Evolutionary conservation across 2,888 invertebrate species (phyloP).

Genomic region (Apamea monoglypha): DNA sequence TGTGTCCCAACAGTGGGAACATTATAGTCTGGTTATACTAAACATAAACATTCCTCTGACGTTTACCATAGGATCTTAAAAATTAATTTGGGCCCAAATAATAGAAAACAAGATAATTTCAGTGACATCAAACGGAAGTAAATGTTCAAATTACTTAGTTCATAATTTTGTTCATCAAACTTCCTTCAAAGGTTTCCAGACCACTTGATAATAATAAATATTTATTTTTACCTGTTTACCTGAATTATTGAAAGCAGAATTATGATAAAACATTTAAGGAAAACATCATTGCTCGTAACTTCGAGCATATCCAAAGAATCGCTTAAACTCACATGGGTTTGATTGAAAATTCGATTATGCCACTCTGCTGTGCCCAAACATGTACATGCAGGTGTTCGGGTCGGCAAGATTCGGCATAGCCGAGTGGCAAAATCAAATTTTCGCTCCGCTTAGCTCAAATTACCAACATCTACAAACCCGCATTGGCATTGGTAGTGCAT

Average conservation of each 20-base stretch:
- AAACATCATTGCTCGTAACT: not conserved
- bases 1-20: too few species aligned
- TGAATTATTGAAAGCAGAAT: conserved; percentile 25
- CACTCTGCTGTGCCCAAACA: too few species aligned
- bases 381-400: not conserved
- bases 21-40: too few species aligned
- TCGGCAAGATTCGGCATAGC: not conserved
- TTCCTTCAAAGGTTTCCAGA: conserved; percentile 69
- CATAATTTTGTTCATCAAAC: conserved; percentile 75
- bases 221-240: conserved; percentile 30
- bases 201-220: conserved; percentile 65
- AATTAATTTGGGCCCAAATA: conserved; percentile 56
- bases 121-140: conserved; percentile 72
- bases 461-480: not conserved
- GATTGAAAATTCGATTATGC: too few species aligned
- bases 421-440: not conserved
- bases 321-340: too few species aligned
- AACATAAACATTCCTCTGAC: not conserved
- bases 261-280: conserved; percentile 2
- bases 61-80: conserved; percentile 12
- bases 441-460: not conserved
- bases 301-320: not conserved
- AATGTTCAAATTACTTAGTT: conserved; percentile 76
- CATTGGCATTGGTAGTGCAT: too few species aligned
- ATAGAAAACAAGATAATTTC: conserved; percentile 67